Evolutionary conservation across 2,113 vertebrate species (phyloP).

Genomic region (Sterrhoptilus dennistouni): DNA sequence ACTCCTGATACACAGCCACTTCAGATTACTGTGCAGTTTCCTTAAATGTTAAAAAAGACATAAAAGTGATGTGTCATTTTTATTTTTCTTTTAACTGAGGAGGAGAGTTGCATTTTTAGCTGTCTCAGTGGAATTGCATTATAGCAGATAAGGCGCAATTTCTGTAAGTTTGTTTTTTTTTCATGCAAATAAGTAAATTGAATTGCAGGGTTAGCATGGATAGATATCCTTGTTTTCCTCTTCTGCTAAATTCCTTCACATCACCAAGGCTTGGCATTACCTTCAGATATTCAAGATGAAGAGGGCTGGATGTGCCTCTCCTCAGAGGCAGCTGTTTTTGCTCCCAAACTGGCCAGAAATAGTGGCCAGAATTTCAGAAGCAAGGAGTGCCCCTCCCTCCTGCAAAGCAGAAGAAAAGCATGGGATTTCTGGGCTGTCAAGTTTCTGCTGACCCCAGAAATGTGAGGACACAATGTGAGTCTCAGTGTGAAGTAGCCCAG

Average conservation of each 20-base stretch:
- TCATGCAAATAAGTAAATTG: background rate
- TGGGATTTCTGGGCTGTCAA: background rate
- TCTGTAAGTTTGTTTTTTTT: background rate
- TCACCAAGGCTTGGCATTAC: background rate
- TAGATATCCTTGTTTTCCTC: background rate
- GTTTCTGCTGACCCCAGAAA: slow-evolving; percentile 26
- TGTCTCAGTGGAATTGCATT: background rate
- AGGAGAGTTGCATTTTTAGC: background rate
- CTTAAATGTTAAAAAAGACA: background rate
- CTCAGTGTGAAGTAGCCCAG: background rate
- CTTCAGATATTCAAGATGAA: background rate
- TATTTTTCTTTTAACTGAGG: background rate
- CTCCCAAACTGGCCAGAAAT: slow-evolving; percentile 7
- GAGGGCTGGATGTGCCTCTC: background rate
- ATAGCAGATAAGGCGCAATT: background rate
- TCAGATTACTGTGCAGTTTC: background rate
- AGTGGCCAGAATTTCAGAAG: background rate
- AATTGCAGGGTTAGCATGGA: background rate
- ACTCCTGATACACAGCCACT: background rate
- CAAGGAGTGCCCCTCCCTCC: background rate
- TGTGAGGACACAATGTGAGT: background rate
- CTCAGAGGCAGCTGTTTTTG: background rate
- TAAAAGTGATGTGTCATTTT: background rate
- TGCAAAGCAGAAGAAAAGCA: background rate
- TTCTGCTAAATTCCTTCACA: background rate